These are phyloP conservation scores for Hippoglossus hippoglossus DNA, from an alignment of 2,797 vertebrate species.

Conservation along the genomic window DNA sequence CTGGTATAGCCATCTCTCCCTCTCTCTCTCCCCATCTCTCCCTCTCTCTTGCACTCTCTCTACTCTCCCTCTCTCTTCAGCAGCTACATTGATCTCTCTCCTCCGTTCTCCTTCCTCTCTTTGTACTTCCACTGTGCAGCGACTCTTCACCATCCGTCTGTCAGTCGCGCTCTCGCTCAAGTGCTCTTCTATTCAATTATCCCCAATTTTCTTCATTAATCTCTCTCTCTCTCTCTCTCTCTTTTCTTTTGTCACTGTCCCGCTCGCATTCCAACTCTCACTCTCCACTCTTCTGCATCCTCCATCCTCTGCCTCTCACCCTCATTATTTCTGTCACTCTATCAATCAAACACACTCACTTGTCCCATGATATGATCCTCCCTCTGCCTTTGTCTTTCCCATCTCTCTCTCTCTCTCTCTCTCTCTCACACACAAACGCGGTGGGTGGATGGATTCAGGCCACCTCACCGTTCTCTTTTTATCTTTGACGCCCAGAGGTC, in stretches of 20 bases:
- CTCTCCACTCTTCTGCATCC: not conserved
- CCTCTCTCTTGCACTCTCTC: conserved; percentile 25
- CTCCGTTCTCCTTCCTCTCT: conserved; percentile 33
- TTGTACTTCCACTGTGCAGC: conserved; percentile 39
- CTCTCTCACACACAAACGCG: not conserved
- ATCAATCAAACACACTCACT: conserved; percentile 54
- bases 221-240: conserved; percentile 30
- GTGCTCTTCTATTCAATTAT: conserved; percentile 59
- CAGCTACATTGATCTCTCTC: conserved; percentile 61
- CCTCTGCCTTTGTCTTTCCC: not conserved
- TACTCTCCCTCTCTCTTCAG: conserved; percentile 40
- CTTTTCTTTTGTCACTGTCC: conserved; percentile 20
- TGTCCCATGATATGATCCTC: conserved; percentile 33
- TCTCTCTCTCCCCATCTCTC: conserved; percentile 33
- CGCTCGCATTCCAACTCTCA: conserved; percentile 3
- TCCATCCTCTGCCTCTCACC: not conserved
- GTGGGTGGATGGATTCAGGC: conserved; percentile 34
- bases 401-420: conserved; percentile 4
- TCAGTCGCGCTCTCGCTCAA: conserved; percentile 43
- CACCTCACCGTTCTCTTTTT: conserved; percentile 10
- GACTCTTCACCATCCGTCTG: conserved; percentile 54
- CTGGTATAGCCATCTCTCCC: conserved; percentile 48
- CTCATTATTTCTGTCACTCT: conserved; percentile 56
- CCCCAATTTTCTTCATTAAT: conserved; percentile 59
- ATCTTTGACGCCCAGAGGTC: conserved; percentile 20